These are phyloP conservation scores for Chlorops oryzae DNA, from an alignment of 1,140 invertebrate species.

Conservation along the genomic window DNA sequence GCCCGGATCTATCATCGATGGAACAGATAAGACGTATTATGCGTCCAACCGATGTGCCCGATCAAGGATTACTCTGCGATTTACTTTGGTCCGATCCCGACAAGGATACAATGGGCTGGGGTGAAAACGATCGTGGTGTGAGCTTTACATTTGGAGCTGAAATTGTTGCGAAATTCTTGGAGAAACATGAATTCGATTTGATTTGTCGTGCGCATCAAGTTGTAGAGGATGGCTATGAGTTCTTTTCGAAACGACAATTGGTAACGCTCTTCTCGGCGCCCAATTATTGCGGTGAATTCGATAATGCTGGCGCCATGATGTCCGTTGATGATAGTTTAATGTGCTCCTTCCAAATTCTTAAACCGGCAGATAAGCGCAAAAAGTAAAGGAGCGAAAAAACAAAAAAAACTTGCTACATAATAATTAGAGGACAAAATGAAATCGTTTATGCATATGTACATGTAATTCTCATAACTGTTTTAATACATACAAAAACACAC, in stretches of 20 bases:
- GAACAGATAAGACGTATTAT: constrained; percentile 87
- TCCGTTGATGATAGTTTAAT: constrained; percentile 98
- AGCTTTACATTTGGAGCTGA: constrained; percentile 94
- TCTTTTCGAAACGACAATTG: constrained; percentile 95
- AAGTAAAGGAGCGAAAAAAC: constrained; percentile 64
- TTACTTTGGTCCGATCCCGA: constrained; percentile 97
- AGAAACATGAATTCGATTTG: constrained; percentile 92
- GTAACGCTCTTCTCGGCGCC: constrained; percentile 96
- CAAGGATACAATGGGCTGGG: constrained; percentile 85
- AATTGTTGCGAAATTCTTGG: constrained; percentile 87
- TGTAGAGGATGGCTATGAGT: constrained; percentile 97
- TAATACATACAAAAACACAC: too few species aligned
- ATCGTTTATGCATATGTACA: too few species aligned
- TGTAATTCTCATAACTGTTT: too few species aligned
- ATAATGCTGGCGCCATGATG: constrained; percentile 98
- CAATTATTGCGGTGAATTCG: constrained; percentile 98
- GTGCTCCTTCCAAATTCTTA: constrained; percentile 98
- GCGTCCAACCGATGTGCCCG: constrained; percentile 87
- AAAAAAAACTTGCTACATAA: constrained; percentile 13
- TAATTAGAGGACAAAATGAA: not conserved
- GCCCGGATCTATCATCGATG: constrained; percentile 86
- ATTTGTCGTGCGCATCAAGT: constrained; percentile 98
- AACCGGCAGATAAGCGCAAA: constrained; percentile 97
- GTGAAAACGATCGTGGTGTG: constrained; percentile 93
- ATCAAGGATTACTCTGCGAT: constrained; percentile 91